A percentile compares a stretch with the other conserved stretches of the same genome.
phyloP scores from a whole-genome alignment of 2,797 vertebrate species.

The Acanthopagrus latus region DNA sequence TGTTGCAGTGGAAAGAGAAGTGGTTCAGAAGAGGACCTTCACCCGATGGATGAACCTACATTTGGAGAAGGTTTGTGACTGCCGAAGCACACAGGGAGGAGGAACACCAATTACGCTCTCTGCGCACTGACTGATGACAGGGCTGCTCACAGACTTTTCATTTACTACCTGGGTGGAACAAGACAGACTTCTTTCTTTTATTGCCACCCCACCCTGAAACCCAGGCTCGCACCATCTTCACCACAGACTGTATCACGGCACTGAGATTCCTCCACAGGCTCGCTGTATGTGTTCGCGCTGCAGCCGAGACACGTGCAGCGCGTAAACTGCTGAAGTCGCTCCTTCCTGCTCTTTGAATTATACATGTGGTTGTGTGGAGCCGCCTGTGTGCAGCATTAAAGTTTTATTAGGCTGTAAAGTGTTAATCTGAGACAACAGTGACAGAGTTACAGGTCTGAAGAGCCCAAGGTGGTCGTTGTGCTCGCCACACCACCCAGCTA shows the following conservation, averaged over 20 bases:
- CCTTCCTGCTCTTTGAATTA: conserved; percentile 58
- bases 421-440: conserved; percentile 33
- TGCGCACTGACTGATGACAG: conserved; percentile 5
- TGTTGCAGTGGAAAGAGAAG: conserved; percentile 93
- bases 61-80: conserved; percentile 91
- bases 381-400: conserved; percentile 60
- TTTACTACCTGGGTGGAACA: conserved; percentile 8
- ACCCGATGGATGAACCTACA: conserved; percentile 98
- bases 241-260: background rate
- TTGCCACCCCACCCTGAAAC: conserved; percentile 1
- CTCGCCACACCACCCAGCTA: background rate
- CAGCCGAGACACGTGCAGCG: conserved; percentile 23
- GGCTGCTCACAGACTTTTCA: background rate
- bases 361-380: conserved; percentile 56
- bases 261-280: background rate
- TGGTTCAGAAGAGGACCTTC: conserved; percentile 98
- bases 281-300: background rate
- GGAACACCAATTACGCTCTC: conserved; percentile 7
- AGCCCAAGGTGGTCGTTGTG: conserved; percentile 15
- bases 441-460: background rate
- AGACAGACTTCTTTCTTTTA: conserved; percentile 33
- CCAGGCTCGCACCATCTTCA: background rate
- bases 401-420: conserved; percentile 59
- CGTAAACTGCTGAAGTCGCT: conserved; percentile 42
- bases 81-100: conserved; percentile 3